Evolutionary conservation across 2,113 vertebrate genomes (phyloP), one percentile per base, ranked within the genome.

Genomic region (Notarius quadriscutis): DNA sequence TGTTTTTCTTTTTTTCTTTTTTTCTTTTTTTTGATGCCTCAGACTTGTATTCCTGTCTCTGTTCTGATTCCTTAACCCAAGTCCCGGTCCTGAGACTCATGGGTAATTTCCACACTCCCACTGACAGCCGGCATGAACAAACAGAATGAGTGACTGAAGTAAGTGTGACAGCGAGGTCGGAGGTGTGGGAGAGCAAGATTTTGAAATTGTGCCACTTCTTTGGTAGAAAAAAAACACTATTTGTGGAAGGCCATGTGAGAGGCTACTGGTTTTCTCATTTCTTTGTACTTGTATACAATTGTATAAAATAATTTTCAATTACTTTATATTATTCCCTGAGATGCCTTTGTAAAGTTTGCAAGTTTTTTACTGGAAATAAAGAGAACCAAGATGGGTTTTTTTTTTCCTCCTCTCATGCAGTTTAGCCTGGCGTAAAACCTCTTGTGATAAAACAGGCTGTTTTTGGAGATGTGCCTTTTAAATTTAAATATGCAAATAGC

Each of bases 41-140:
- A 94, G 94, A 94, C 93, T 93, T 72, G 91, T 94, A 94, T 95
- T 94, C 93, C 93, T 93, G 92, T 92, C 91, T 93, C 93, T 95
- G 93, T 95, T 85, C 91, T 93, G 93, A 93, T 92, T 93, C 92
- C 90, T 50, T 51, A 15, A 77, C 91, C 90, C 86, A 34, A 93
- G 92, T 91, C 89, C 85, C 83, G 1, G 87, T 93, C 91, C 90
- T 93, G 92, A 91, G 90, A 91, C 69, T 88, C 55, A 34, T 62
- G 83, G 67, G 84, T 74, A 81, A 92, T 90, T 89, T 88, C 53
- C 88, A 83, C 81, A 34, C 78, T 81, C 60, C 48, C 12, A 34
- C 85, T 86, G 77, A 58, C 55, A 62, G 58, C 20, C 22, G 30
- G 25, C 27, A n/a, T 7, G 55, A 83, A 63, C 9, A 77, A 15